Base-by-base conservation (phyloP, 1,140 invertebrate species). In the Caenorhabditis briggsae region DNA sequence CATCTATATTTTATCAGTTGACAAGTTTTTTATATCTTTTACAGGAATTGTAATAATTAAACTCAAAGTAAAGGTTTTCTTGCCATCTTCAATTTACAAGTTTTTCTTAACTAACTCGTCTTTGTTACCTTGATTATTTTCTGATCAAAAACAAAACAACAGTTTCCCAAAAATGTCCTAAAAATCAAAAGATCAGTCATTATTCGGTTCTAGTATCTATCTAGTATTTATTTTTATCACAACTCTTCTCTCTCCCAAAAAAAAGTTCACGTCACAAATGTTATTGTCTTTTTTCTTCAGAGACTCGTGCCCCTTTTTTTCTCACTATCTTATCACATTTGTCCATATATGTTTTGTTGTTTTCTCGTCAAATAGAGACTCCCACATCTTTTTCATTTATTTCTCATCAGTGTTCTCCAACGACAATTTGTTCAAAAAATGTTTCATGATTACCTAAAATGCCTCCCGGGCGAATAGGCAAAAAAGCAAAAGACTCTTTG, bases 231-330 rank as follows among this genome's bases (percentile, higher is more conserved):
- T 50, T 50, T 53, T 53, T 53, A 16, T 14, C 18, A 8, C 50
- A 16, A 18, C 33, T 11, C 33, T 46, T 3, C 33, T 33, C 33
- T 33, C 33, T 46, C 41, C 33, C 12, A n/a, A 70, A 70, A 25
- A 53, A 78, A 50, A 78, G 70, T 78, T 78, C 46, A 50, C 46
- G 70, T 78, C 70, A 78, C 70, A 25, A 18, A 70, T 50, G 70
- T 78, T 78, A 50, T 78, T 78, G 43, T 78, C 70, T 61, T 33
- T 61, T 12, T 53, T 53, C 50, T 53, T 18, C 25, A 33, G 9
- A 50, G 70, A 50, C 64, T 70, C 64, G 64, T 70, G 64, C 64
- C 64, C 33, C 64, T 41, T 9, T 41, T 50, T 53, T 46, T 48
- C 48, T 78, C 70, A 23, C 20, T 33, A 33, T 33, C 70, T 48